Evolutionary conservation across 2,113 vertebrate genomes (phyloP).

Genomic region (Scomber colias): DNA sequence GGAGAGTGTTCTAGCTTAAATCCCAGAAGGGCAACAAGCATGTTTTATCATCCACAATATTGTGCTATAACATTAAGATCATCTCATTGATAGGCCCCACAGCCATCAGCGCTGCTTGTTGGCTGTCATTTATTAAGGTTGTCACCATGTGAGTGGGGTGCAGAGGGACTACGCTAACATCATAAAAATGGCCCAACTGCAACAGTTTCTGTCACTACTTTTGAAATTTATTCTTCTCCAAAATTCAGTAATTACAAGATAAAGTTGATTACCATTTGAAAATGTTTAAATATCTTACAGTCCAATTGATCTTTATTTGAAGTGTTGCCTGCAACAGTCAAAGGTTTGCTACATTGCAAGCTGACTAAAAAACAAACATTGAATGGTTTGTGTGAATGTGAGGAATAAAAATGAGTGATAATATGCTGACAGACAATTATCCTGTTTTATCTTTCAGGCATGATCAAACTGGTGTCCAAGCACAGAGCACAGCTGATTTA

Average conservation of each 20-base stretch:
- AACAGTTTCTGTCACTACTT: neutral
- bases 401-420: neutral
- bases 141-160: constrained; percentile 3
- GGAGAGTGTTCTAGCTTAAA: neutral
- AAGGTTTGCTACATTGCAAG: neutral
- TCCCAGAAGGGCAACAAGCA: neutral
- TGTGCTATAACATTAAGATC: constrained; percentile 17
- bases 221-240: neutral
- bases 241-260: neutral
- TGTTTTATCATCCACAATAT: neutral
- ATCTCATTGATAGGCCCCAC: neutral
- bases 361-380: neutral
- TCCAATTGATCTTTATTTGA: neutral
- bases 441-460: constrained; percentile 79
- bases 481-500: constrained; percentile 98
- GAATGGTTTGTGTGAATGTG: neutral
- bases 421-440: neutral
- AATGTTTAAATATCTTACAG: neutral
- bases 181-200: neutral
- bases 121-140: constrained; percentile 10
- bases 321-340: neutral
- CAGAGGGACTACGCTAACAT: neutral
- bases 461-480: constrained; percentile 98
- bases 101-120: constrained; percentile 6
- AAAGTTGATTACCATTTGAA: neutral